A percentile compares a stretch with the other conserved stretches of the same genome.
phyloP scores from a whole-genome alignment of 2,888 invertebrate genomes.

The Parascotia fuliginaria region DNA sequence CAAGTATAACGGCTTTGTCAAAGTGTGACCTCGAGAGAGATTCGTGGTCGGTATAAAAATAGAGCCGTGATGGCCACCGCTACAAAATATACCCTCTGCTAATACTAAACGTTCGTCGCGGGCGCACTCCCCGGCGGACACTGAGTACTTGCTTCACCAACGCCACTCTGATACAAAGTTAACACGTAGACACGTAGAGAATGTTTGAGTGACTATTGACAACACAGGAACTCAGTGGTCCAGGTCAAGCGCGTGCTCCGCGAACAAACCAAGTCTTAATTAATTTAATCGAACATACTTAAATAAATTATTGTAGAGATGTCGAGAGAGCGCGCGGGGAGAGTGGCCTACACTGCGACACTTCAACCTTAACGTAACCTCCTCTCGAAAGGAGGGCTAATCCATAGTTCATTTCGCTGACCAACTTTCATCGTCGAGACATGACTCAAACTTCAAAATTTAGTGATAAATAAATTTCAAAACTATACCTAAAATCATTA shows the following conservation, averaged over 20 bases:
- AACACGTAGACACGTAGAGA: no score
- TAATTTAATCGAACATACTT: slow-evolving; percentile 57
- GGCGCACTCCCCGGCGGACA: no score
- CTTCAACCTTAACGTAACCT: neutral
- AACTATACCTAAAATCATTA: slow-evolving; percentile 19
- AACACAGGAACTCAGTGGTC: neutral
- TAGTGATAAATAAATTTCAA: slow-evolving; percentile 11
- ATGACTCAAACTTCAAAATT: neutral
- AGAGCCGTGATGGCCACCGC: slow-evolving; percentile 63
- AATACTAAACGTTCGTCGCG: slow-evolving; percentile 34
- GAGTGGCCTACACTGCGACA: slow-evolving; percentile 1
- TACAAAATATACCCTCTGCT: slow-evolving; percentile 63
- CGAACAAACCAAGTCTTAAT: slow-evolving; percentile 59
- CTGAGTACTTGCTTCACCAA: no score
- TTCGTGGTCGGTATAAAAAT: slow-evolving; percentile 74
- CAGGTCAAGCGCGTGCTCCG: slow-evolving; percentile 1
- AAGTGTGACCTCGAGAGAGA: slow-evolving; percentile 49
- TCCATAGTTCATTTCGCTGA: neutral
- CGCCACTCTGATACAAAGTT: no score
- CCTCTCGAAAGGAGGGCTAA: no score
- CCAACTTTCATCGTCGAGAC: neutral
- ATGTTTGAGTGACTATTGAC: neutral
- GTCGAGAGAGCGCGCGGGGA: slow-evolving; percentile 39
- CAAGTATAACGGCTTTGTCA: slow-evolving; percentile 46
- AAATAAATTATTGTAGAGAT: slow-evolving; percentile 48